Evolutionary conservation across 2,113 vertebrate genomes (phyloP).

Genomic region (Crotalus horridus): DNA sequence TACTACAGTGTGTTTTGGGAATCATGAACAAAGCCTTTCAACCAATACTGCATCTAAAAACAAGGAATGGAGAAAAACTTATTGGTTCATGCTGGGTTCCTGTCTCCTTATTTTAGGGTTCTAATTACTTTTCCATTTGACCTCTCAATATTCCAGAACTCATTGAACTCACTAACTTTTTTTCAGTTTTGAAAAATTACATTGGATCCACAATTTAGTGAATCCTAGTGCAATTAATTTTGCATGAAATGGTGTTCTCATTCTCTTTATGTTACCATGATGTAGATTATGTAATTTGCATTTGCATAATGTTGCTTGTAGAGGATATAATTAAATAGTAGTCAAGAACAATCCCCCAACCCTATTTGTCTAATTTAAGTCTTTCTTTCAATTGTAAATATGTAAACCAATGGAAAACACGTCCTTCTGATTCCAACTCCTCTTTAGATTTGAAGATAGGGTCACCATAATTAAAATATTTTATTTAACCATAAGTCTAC

Average conservation of each 20-base stretch:
- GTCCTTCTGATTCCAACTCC: no score
- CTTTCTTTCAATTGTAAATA: no score
- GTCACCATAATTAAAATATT: not conserved
- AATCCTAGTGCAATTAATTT: not conserved
- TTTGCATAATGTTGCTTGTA: not conserved
- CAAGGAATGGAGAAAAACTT: slow-evolving; percentile 46
- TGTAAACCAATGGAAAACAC: no score
- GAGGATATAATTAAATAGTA: not conserved
- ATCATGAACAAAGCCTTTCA: slow-evolving; percentile 29
- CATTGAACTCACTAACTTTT: not conserved
- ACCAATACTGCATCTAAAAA: not conserved
- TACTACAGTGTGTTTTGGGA: slow-evolving; percentile 30
- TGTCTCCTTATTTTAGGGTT: slow-evolving; percentile 1
- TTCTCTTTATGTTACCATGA: not conserved
- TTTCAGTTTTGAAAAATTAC: not conserved
- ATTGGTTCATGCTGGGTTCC: not conserved
- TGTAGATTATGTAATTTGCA: not conserved
- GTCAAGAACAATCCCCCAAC: not conserved
- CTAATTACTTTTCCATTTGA: slow-evolving; percentile 16
- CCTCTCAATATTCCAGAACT: not conserved
- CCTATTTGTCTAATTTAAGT: not conserved
- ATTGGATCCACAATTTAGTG: not conserved
- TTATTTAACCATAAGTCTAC: not conserved
- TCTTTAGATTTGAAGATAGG: not conserved
- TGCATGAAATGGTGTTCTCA: not conserved